Conservation (phyloP, 2,113 vertebrate genomes). For the Amia ocellicauda region DNA sequence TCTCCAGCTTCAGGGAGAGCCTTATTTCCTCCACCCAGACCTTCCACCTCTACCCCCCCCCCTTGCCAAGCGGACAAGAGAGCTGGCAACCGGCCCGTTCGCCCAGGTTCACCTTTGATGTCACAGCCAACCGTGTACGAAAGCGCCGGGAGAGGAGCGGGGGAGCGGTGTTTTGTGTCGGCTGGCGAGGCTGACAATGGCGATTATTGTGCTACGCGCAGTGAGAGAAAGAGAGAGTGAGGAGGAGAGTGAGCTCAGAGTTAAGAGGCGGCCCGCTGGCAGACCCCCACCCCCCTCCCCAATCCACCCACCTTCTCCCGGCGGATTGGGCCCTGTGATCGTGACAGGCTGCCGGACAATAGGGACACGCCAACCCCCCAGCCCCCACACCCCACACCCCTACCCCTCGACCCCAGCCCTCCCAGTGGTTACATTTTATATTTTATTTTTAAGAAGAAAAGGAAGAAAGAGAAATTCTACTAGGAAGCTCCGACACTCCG, state of each 20-base stretch:
- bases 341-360: background rate
- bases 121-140: too few species aligned
- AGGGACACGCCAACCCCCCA: background rate
- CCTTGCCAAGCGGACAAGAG: too few species aligned
- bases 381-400: background rate
- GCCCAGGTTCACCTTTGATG: too few species aligned
- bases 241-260: background rate
- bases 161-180: background rate
- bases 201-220: background rate
- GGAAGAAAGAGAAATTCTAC: background rate
- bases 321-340: background rate
- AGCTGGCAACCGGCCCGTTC: too few species aligned
- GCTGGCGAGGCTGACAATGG: background rate
- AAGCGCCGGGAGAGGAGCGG: too few species aligned
- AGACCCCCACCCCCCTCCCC: background rate
- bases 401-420: background rate
- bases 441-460: too few species aligned
- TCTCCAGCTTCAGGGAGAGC: too few species aligned
- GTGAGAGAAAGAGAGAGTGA: too few species aligned
- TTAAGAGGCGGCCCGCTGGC: background rate
- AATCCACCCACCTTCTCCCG: background rate
- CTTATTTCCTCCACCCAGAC: too few species aligned
- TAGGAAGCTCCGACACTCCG: background rate
- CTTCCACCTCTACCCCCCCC: too few species aligned
- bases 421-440: background rate